Percentiles rank a stretch among this genome's conserved stretches.
These are phyloP conservation scores for Heliconius erato DNA, from an alignment of 2,888 invertebrate species.

Conservation along the genomic window DNA sequence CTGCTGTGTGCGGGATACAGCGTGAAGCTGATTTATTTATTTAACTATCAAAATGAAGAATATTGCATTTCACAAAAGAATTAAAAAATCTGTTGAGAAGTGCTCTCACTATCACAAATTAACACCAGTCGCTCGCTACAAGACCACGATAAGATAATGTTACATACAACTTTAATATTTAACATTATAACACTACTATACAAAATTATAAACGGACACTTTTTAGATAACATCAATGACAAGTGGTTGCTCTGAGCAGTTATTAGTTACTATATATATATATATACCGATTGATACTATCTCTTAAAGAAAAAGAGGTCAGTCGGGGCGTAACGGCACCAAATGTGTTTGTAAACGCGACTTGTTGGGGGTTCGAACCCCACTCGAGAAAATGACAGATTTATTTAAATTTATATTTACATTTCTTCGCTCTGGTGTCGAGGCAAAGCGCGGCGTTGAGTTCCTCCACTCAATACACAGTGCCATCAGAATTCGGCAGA, in stretches of 20 bases:
- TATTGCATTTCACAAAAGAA: slow-evolving; percentile 45
- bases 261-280: background rate
- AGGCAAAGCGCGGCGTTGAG: too few species aligned
- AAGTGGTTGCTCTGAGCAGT: background rate
- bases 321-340: too few species aligned
- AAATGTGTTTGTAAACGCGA: too few species aligned
- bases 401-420: too few species aligned
- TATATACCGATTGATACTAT: slow-evolving; percentile 9
- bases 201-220: slow-evolving; percentile 5
- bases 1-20: too few species aligned
- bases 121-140: slow-evolving; percentile 65
- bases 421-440: too few species aligned
- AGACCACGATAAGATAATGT: slow-evolving; percentile 70
- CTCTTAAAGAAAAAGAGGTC: background rate
- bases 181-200: slow-evolving; percentile 28
- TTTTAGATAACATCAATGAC: slow-evolving; percentile 19
- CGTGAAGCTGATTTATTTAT: too few species aligned
- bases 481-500: too few species aligned
- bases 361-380: too few species aligned
- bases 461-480: too few species aligned
- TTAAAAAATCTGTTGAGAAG: slow-evolving; percentile 63
- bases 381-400: too few species aligned
- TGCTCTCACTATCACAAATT: slow-evolving; percentile 54
- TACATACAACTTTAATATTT: slow-evolving; percentile 57
- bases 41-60: slow-evolving; percentile 48